phyloP scores from a whole-genome alignment of 2,888 invertebrate genomes.

The Noctua janthe region DNA sequence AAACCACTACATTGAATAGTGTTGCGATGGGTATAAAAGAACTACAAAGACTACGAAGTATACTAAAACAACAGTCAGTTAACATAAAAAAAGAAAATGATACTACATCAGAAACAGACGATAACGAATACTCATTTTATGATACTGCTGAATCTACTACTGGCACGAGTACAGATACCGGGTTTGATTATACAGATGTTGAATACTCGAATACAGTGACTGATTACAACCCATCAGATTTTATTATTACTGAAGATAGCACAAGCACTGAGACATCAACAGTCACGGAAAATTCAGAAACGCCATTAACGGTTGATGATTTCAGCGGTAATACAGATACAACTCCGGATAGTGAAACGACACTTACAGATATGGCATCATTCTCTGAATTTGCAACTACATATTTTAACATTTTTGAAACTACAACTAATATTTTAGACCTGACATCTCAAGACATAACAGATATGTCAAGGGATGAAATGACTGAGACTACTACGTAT shows the following conservation, averaged over 20 bases:
- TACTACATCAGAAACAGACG: constrained; percentile 49
- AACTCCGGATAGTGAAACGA: constrained; percentile 43
- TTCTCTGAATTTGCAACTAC: constrained; percentile 34
- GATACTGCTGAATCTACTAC: constrained; percentile 46
- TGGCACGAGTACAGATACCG: constrained; percentile 30
- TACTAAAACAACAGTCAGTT: constrained; percentile 48
- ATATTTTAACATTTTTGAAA: constrained; percentile 31
- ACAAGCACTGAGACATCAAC: constrained; percentile 13
- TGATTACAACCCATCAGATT: constrained; percentile 26
- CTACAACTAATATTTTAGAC: constrained; percentile 36
- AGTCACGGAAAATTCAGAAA: constrained; percentile 22
- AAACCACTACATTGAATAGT: constrained; percentile 67
- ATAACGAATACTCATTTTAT: constrained; percentile 70
- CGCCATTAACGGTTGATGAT: constrained; percentile 16
- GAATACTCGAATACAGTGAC: constrained; percentile 32
- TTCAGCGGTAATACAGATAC: constrained; percentile 39
- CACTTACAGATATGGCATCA: constrained; percentile 40
- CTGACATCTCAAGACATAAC: constrained; percentile 13
- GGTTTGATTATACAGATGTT: constrained; percentile 24
- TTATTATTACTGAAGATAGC: constrained; percentile 10
- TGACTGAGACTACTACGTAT: constrained; percentile 38
- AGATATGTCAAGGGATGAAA: constrained; percentile 15
- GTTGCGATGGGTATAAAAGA: constrained; percentile 67
- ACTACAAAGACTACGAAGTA: constrained; percentile 73
- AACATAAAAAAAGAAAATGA: constrained; percentile 41